These are phyloP conservation scores for Venusia cambrica DNA, from an alignment of 2,888 invertebrate species.

Conservation along the genomic window DNA sequence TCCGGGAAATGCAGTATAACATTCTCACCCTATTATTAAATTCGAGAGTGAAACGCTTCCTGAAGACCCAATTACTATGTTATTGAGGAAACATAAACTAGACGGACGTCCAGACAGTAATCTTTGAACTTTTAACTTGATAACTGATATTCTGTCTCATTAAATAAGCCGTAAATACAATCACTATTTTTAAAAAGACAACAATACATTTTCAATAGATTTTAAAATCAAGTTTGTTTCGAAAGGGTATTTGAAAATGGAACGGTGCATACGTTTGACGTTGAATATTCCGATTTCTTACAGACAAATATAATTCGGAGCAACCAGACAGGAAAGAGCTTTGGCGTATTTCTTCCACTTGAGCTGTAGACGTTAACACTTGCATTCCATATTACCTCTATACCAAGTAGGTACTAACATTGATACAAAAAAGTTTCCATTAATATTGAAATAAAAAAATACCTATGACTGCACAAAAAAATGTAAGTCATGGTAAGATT, in stretches of 20 bases:
- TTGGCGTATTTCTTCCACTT: conserved; percentile 12
- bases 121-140: conserved; percentile 19
- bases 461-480: too few relatives aligned
- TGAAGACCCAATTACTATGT: conserved; percentile 36
- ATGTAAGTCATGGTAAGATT: too few relatives aligned
- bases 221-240: not conserved
- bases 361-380: not conserved
- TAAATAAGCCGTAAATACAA: conserved; percentile 6
- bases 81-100: conserved; percentile 44
- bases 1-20: conserved; percentile 21
- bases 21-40: conserved; percentile 26
- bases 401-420: too few relatives aligned
- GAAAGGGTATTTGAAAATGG: conserved; percentile 1
- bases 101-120: conserved; percentile 29
- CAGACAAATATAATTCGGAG: conserved; percentile 8
- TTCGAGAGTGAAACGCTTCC: conserved; percentile 24
- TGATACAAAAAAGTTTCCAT: too few relatives aligned
- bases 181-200: too few relatives aligned
- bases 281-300: conserved; percentile 1
- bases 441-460: too few relatives aligned
- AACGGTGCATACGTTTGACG: not conserved
- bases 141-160: conserved; percentile 15
- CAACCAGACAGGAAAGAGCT: conserved; percentile 12
- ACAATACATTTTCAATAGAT: not conserved
- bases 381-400: not conserved